A percentile compares a stretch with the other conserved stretches of the same genome.
phyloP scores from a whole-genome alignment of 2,797 vertebrate species.

The Ambastaia sidthimunki region DNA sequence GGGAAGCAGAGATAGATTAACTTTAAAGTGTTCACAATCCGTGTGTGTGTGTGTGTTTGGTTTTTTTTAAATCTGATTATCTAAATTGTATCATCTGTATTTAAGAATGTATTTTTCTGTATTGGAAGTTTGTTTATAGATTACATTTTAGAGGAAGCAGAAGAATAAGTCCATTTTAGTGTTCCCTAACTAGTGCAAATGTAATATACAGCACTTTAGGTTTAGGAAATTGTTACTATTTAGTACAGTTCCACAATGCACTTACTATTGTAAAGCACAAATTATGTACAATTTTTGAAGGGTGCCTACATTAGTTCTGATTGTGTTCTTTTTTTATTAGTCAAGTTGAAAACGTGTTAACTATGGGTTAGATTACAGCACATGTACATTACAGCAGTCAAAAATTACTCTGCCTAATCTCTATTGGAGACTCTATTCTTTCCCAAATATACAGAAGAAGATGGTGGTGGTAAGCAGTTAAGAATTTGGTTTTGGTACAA shows the following conservation, averaged over 20 bases:
- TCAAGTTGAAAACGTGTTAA: neutral
- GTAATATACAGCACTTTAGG: slow-evolving; percentile 6
- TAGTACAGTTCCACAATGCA: neutral
- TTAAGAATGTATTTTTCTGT: slow-evolving; percentile 40
- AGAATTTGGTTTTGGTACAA: neutral
- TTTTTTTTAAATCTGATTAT: neutral
- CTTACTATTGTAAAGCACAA: neutral
- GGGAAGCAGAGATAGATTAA: neutral
- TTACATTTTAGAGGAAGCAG: neutral
- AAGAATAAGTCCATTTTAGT: neutral
- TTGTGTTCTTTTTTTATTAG: slow-evolving; percentile 5
- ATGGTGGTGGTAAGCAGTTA: neutral
- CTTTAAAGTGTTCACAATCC: neutral
- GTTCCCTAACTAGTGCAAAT: neutral
- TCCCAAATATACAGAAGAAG: neutral
- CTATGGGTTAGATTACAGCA: neutral
- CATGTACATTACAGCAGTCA: neutral
- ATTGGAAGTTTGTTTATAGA: slow-evolving; percentile 6
- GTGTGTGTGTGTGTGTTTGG: neutral
- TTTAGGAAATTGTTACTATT: neutral
- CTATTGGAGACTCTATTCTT: neutral
- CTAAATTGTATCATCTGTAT: slow-evolving; percentile 1
- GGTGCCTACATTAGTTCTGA: neutral
- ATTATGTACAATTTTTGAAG: neutral
- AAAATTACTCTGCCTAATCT: neutral